Evolutionary conservation across 2,888 invertebrate genomes (phyloP), one percentile per base, ranked within the genome.

Genomic region (Lithosia quadra): DNA sequence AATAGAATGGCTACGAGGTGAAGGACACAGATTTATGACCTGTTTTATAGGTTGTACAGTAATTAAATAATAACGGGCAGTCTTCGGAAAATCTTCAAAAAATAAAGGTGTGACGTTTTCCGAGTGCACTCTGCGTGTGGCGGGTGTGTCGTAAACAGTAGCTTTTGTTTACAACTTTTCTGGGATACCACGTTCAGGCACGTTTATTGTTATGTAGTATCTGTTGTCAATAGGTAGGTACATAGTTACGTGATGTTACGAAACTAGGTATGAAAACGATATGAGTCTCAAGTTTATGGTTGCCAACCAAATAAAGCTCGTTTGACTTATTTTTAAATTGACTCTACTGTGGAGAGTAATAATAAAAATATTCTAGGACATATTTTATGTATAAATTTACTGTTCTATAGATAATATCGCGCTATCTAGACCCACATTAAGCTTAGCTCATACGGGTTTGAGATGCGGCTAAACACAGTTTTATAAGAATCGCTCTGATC

Each of bases 1-100:
- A 77, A 73, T 71, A 73, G 71, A 80, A 84, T 82, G 78, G 82
- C 77, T 78, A 34, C 65, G 70, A 73, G 78, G 71, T 80, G 85
- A 87, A 88, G 89, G 87, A 86, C 87, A 79, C 75, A 75, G 75
- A 74, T 84, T 84, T 81, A 81, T 77, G 78, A 69, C 56, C 71
- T 70, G 72, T 76, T 76, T 76, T 73, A 75, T 74, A 72, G 63
- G 65, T 57, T 77, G 73, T 68, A 65, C 63, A 71, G 64, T 62
- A 67, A 68, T 74, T 76, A 77, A 74, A 75, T 72, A 60, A 58
- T 57, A 71, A 65, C 22, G 49, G 49, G 18, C 18, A 63, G 65
- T 33, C 10, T 68, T 24, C 11, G 21, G 24, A 55, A n/a, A 18
- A 59, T 59, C 22, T 33, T 36, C 49, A 28, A 55, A 63, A 59